Conservation (phyloP, 1,140 invertebrate species). For the Cepaea nemoralis region DNA sequence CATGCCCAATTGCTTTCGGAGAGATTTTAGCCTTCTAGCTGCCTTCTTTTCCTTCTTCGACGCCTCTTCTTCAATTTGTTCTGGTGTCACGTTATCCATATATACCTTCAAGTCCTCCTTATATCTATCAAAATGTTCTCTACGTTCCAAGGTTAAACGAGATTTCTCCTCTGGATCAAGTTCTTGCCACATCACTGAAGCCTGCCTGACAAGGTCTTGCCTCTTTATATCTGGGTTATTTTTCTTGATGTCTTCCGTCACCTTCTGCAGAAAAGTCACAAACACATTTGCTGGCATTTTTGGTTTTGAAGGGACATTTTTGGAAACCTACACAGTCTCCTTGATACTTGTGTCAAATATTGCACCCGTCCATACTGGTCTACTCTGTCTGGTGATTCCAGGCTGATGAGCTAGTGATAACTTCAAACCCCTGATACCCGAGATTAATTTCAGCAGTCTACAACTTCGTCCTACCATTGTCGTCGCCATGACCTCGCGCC, state of each 20-base stretch:
- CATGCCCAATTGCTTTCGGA: no score
- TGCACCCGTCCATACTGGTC: neutral
- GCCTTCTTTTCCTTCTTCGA: neutral
- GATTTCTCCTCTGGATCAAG: conserved; percentile 29
- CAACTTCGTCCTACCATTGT: conserved; percentile 2
- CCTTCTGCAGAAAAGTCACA: neutral
- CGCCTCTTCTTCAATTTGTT: no score
- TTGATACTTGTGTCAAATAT: no score
- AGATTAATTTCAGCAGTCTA: neutral
- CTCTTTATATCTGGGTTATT: neutral
- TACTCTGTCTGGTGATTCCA: neutral
- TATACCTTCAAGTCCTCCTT: conserved; percentile 24
- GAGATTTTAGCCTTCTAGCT: conserved; percentile 7
- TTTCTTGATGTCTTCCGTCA: neutral
- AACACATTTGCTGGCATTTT: conserved; percentile 22
- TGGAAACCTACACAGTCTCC: neutral
- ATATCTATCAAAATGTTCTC: conserved; percentile 21
- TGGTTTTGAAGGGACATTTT: neutral
- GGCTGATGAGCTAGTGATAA: neutral
- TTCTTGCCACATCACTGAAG: conserved; percentile 16
- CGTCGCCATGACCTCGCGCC: conserved; percentile 22
- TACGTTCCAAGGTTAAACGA: conserved; percentile 1
- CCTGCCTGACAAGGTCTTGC: conserved; percentile 3
- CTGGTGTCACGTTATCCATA: conserved; percentile 18
- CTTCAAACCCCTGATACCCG: neutral